Percentiles rank a stretch among this genome's conserved stretches.
These are phyloP conservation scores for Aphaenogaster ashmeadi DNA, from an alignment of 1,140 invertebrate species.

Conservation along the genomic window DNA sequence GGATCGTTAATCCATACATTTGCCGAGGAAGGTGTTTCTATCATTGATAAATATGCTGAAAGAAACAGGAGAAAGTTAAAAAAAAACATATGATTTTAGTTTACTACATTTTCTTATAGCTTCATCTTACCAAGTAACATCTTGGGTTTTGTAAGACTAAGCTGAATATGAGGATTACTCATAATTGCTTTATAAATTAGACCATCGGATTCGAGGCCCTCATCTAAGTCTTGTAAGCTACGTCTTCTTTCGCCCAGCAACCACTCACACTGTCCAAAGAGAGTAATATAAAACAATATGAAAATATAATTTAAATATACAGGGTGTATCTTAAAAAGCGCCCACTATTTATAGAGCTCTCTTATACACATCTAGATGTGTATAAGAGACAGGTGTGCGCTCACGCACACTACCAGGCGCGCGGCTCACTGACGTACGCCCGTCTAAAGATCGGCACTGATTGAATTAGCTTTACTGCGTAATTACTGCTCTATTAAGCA, in stretches of 20 bases:
- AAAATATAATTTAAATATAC: slow-evolving; percentile 30
- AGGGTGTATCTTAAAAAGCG: too few relatives aligned
- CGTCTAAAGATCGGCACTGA: too few relatives aligned
- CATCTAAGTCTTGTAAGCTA: slow-evolving; percentile 87
- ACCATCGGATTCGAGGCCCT: slow-evolving; percentile 88
- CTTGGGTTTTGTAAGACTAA: slow-evolving; percentile 90
- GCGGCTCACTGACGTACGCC: too few relatives aligned
- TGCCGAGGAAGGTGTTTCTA: slow-evolving; percentile 89
- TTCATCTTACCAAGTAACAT: slow-evolving; percentile 86
- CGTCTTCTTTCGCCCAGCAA: slow-evolving; percentile 87
- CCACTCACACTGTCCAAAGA: slow-evolving; percentile 88
- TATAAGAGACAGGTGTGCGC: too few relatives aligned
- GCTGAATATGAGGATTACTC: slow-evolving; percentile 89
- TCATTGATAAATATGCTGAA: slow-evolving; percentile 89
- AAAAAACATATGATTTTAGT: slow-evolving; percentile 37
- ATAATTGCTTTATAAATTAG: slow-evolving; percentile 90
- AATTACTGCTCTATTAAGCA: too few relatives aligned
- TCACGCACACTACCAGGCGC: too few relatives aligned
- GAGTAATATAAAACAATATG: slow-evolving; percentile 47
- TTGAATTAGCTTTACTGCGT: too few relatives aligned
- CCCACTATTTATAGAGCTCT: too few relatives aligned
- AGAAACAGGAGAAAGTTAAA: slow-evolving; percentile 70
- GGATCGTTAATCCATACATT: slow-evolving; percentile 90
- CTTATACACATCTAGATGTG: too few relatives aligned
- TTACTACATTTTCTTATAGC: background rate